Conservation (phyloP, 2,888 invertebrate genomes). For the Mythimna vitellina region DNA sequence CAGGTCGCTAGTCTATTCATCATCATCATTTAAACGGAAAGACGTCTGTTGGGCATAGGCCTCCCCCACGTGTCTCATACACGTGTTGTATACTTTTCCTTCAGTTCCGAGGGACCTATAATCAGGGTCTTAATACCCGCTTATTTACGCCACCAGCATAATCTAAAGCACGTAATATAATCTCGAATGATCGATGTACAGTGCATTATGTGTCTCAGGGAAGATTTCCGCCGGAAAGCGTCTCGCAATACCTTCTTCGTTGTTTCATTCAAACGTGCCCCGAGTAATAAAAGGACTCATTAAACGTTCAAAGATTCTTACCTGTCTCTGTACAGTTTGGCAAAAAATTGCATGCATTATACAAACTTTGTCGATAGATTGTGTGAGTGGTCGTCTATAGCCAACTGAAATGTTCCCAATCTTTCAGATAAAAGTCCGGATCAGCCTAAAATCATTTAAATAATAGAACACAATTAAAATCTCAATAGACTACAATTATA, state of each 20-base stretch:
- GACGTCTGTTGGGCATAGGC: neutral
- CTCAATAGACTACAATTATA: no score
- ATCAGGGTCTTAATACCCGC: conserved; percentile 27
- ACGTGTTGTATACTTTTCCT: neutral
- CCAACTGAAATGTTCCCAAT: neutral
- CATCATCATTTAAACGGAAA: neutral
- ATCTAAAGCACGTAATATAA: conserved; percentile 62
- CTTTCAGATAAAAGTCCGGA: neutral
- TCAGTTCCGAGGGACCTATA: conserved; percentile 19
- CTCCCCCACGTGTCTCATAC: no score
- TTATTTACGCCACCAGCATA: conserved; percentile 25
- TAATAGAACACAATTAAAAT: no score
- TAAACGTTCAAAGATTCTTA: conserved; percentile 64
- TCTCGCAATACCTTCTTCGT: conserved; percentile 77
- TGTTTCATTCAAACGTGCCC: conserved; percentile 80
- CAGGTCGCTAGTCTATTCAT: conserved; percentile 6
- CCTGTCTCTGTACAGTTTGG: conserved; percentile 50
- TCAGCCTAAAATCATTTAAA: neutral
- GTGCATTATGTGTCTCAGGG: conserved; percentile 72
- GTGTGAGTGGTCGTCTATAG: no score
- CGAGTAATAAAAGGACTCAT: conserved; percentile 82
- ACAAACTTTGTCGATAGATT: conserved; percentile 52
- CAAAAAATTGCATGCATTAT: conserved; percentile 58
- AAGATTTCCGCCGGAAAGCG: conserved; percentile 82
- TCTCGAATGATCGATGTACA: conserved; percentile 65